Evolutionary conservation across 2,888 invertebrate genomes (phyloP), one percentile per base, ranked within the genome.

Genomic region (Ametastegia equiseti): DNA sequence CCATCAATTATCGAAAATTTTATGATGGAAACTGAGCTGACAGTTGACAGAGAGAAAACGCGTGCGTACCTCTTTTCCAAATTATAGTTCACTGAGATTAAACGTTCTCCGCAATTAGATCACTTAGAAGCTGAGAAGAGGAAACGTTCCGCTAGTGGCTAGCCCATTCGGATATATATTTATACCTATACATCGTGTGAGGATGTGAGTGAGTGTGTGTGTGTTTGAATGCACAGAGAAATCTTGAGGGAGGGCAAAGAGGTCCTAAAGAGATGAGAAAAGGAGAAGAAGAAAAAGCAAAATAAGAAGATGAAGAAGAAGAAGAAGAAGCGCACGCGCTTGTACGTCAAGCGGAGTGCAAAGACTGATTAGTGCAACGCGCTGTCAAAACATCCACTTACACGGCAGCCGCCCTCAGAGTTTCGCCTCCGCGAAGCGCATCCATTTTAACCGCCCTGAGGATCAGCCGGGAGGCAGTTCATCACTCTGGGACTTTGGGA

Each of bases 361-460:
- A 88, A 90, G 90, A 88, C 86, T 89, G 90, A 90, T 90, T 89
- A 89, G 90, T 88, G 88, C 86, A 87, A 88, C 87, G 85, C 88
- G 85, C 89, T 89, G 90, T 89, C 90, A 90, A 89, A 90, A 90
- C 90, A 90, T 87, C 84, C 77, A 81, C 85, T 84, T 82, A 81
- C 83, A 83, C 45, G 63, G 65, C 63, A 60, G 42, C 23, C 60
- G 78, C 78, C 60, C 78, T 39, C n/a, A 15, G n/a, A 27, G 39
- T 60, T 63, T 60, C 45, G 42, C 42, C 60, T 81, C 80, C 81
- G 80, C 85, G 83, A 84, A 19, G 36, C 81, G 80, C 82, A 83
- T 83, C 80, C 86, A 88, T 88, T 60, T 27, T 87, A 88, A 88
- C 87, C 88, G 88, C 87, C 88, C 88, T 83, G 87, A 86, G 86